Evolutionary conservation across 2,888 invertebrate species (phyloP), one percentile per base, ranked within the genome.

Genomic region (Dendrolimus houi): DNA sequence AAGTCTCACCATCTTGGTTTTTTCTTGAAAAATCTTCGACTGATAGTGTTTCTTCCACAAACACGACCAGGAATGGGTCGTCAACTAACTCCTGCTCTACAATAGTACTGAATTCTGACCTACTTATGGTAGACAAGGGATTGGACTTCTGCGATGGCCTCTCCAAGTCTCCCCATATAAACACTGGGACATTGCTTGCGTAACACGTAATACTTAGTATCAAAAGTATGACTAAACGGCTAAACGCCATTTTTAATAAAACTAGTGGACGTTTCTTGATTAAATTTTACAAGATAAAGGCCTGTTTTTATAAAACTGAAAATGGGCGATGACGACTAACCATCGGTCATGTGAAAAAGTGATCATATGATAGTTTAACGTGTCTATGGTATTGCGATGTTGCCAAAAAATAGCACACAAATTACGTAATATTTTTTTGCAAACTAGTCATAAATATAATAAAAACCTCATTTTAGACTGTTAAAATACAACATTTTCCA

Each of bases 11-110:
- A 10, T 87, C 82, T 54, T 71, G 71, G 63, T 85, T 87, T 72
- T 90, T 90, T 58, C 79, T 75, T 7, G 91, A 91, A 57, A 93
- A 87, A 79, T 94, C 93, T 72, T 93, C 93, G 2, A 91, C 83
- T 13, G 93, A 93, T 1, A 94, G 69, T 9, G 89, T 90, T 60
- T 91, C 82, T 58, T 91, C 92, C 42, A 87, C 72, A 67, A 92
- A 93, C n/a, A 92, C 79, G 12, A 92, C 83, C 0, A 91, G 79
- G 54, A 91, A 81, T 0, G 83, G 79, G 7, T 83, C 81, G 8
- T 75, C 70, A 54, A 75, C 71, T 7, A 91, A 66, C 65, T 84
- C 85, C 52, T 84, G 70, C 53, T 76, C 68, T 8, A 93, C 57
- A 41, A 85, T 69, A 13, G 60, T 65, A 41, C 75, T 72, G 64